Conservation (phyloP, 2,113 vertebrate genomes). For the Bucco capensis region DNA sequence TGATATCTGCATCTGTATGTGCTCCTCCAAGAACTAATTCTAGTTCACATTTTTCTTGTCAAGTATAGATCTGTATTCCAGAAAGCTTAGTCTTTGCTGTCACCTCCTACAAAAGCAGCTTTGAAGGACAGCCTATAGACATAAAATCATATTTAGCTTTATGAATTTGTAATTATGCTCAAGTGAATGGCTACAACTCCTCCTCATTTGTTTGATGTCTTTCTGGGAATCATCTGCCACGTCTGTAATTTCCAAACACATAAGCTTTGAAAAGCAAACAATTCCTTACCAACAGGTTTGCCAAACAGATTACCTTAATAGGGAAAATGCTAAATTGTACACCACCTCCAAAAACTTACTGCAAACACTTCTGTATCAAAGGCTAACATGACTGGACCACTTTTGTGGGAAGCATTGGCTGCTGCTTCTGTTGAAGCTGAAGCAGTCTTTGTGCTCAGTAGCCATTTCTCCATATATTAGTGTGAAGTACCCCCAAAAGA, state of each 20-base stretch:
- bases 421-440: not conserved
- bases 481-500: not conserved
- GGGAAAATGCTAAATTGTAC: not conserved
- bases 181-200: not conserved
- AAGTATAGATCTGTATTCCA: not conserved
- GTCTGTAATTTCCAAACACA: not conserved
- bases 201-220: not conserved
- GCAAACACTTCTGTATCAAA: not conserved
- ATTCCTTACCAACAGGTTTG: not conserved
- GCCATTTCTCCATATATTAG: slow-evolving; percentile 10
- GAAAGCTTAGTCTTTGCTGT: not conserved
- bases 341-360: not conserved
- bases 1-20: not conserved
- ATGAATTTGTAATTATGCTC: not conserved
- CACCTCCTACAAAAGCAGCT: not conserved
- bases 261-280: not conserved
- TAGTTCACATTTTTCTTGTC: not conserved
- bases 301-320: not conserved
- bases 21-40: not conserved
- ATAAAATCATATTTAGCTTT: not conserved
- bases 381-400: not conserved
- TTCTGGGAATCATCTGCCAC: not conserved
- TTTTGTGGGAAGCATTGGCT: slow-evolving; percentile 15
- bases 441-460: not conserved
- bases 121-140: not conserved